Evolutionary conservation across 2,888 invertebrate genomes (phyloP).

Genomic region (Pteria penguin): DNA sequence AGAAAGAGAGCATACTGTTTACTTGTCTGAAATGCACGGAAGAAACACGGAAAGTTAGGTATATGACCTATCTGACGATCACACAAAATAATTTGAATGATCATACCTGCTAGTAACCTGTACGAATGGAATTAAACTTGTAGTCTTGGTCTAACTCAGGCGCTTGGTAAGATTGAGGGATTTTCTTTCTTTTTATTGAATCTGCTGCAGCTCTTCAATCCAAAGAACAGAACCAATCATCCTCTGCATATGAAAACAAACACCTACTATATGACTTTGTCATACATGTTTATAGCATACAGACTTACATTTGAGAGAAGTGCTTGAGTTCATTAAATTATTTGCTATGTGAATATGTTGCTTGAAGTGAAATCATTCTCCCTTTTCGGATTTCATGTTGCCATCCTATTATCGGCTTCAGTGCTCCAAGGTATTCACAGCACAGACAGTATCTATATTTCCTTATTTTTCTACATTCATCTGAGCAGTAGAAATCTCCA

Average conservation of each 20-base stretch:
- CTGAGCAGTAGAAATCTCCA: constrained; percentile 10
- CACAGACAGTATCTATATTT: constrained; percentile 7
- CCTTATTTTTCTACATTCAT: constrained; percentile 1
- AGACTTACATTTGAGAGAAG: neutral
- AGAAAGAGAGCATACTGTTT: no score
- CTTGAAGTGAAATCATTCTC: constrained; percentile 11
- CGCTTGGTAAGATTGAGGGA: no score
- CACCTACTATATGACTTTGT: neutral
- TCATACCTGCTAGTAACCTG: no score
- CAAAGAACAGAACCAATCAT: neutral
- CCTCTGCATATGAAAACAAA: neutral
- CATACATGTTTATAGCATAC: neutral
- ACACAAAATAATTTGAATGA: no score
- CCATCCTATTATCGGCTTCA: constrained; percentile 9
- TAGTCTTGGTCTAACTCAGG: no score
- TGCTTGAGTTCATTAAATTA: neutral
- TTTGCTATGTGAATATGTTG: no score
- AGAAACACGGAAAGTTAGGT: no score
- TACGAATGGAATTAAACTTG: no score
- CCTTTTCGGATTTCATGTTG: neutral
- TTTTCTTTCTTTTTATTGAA: no score
- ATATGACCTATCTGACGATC: no score
- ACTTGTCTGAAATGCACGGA: no score
- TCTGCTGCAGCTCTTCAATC: neutral
- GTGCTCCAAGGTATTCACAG: neutral